Conservation (phyloP, 2,113 vertebrate genomes). For the Clarias batrachus region DNA sequence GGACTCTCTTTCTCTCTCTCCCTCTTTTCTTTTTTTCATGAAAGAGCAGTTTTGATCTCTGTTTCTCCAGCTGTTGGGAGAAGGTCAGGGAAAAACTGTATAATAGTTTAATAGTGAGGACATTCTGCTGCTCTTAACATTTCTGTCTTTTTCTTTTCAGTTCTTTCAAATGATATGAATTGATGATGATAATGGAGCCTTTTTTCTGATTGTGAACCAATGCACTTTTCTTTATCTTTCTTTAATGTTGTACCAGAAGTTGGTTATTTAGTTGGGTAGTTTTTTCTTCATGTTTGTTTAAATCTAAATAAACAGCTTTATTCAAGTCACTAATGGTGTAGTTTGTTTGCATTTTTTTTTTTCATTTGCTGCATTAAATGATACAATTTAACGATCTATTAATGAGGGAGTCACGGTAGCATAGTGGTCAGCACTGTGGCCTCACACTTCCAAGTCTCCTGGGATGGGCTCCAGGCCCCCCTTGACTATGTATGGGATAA, state of each 20-base stretch:
- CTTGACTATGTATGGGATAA: too few relatives aligned
- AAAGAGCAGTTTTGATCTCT: not conserved
- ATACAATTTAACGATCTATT: not conserved
- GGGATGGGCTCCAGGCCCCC: too few relatives aligned
- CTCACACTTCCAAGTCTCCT: too few relatives aligned
- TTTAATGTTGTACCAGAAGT: constrained; percentile 43
- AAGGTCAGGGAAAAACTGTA: not conserved
- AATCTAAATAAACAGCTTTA: constrained; percentile 62
- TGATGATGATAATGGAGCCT: not conserved
- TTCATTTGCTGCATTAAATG: not conserved
- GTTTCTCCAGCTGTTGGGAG: not conserved
- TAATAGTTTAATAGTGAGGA: not conserved
- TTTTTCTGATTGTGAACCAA: constrained; percentile 50
- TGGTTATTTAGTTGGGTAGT: constrained; percentile 25
- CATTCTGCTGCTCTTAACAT: not conserved
- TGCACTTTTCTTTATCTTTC: constrained; percentile 60
- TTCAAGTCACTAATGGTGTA: not conserved
- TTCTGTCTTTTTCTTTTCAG: not conserved
- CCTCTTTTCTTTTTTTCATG: not conserved
- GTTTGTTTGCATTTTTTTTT: not conserved
- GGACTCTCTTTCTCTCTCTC: not conserved
- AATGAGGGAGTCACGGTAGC: not conserved
- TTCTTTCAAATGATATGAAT: not conserved
- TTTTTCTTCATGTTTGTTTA: constrained; percentile 50
- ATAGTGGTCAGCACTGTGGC: too few relatives aligned